A percentile compares a stretch with the other conserved stretches of the same genome.
Evolutionary conservation across 2,113 vertebrate species (phyloP).

Genomic region (Zingel zingel): DNA sequence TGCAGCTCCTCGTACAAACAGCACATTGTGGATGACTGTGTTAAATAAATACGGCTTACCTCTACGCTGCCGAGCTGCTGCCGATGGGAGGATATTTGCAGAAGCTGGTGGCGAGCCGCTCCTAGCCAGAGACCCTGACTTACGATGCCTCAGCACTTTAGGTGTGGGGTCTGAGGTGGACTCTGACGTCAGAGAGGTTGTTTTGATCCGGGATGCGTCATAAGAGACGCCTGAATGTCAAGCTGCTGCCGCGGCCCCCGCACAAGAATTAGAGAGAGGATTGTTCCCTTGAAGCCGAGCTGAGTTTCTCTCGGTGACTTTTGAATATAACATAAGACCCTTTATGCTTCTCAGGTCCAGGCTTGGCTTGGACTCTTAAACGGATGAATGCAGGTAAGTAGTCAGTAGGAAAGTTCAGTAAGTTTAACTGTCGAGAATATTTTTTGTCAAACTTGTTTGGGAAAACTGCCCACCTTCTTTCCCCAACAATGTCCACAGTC

Average conservation of each 20-base stretch:
- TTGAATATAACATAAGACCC: constrained; percentile 9
- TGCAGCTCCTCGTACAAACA: constrained; percentile 68
- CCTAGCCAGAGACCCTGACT: constrained; percentile 30
- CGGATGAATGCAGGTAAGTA: neutral
- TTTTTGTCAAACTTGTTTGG: constrained; percentile 16
- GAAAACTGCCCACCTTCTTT: neutral
- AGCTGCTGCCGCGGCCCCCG: neutral
- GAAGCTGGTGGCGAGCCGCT: constrained; percentile 28
- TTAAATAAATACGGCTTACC: constrained; percentile 45
- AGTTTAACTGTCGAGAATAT: neutral
- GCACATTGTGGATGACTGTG: constrained; percentile 56
- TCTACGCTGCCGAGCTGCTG: constrained; percentile 22
- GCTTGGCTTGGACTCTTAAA: neutral
- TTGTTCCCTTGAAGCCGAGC: neutral
- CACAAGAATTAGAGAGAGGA: constrained; percentile 32
- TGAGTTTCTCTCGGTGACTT: neutral
- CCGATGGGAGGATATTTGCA: constrained; percentile 44
- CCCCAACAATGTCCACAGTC: neutral
- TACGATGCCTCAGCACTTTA: constrained; percentile 53
- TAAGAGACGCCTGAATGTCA: constrained; percentile 16
- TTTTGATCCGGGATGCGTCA: constrained; percentile 22
- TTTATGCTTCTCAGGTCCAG: neutral
- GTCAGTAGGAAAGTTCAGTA: neutral
- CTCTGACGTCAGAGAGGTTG: constrained; percentile 45
- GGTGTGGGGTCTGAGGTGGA: constrained; percentile 62